Evolutionary conservation across 2,797 vertebrate genomes (phyloP), one percentile per base, ranked within the genome.

Genomic region (Botia almorhae): DNA sequence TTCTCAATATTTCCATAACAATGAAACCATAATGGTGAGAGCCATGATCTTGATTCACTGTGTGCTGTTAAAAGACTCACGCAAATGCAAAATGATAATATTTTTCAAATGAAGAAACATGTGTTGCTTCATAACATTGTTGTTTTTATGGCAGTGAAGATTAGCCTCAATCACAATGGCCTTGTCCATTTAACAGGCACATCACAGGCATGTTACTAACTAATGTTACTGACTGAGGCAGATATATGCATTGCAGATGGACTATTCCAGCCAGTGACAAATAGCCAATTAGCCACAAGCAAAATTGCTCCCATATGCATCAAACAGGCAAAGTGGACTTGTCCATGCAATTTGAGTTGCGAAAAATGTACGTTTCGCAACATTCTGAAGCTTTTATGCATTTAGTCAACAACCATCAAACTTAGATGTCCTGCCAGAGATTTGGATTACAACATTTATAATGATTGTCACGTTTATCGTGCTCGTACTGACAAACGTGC

Each of bases 261-360:
- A 71, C 33, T 69, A 67, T 43, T 63, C 16, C 51, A 76, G 73
- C 76, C 68, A 80, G 72, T 83, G 60, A 80, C 77, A 83, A 83
- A 82, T 61, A 74, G 71, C 46, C 56, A 74, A 46, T 79, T 60
- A 79, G 63, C 21, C 43, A 69, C 55, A 53, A 19, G 50, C 46
- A 19, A 82, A 82, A 80, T 26, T 58, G 39, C 7, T 72, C 69
- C 82, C 77, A 80, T 68, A 64, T 83, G 82, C 17, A 60, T 39
- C 43, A 75, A 5, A 68, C 8, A 33, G 19, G 65, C 17, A 69
- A 77, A 58, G 51, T 58, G 53, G 51, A 68, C 43, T 19, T 51
- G 19, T 56, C 21, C 21, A 48, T 56, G 36, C 36, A 11, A 36
- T 58, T 17, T 26, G 23, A 58, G 11, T 58, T 26, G n/a, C 21